Evolutionary conservation across 2,797 vertebrate genomes (phyloP).

Genomic region (Tokudaia tokunoshimensis): DNA sequence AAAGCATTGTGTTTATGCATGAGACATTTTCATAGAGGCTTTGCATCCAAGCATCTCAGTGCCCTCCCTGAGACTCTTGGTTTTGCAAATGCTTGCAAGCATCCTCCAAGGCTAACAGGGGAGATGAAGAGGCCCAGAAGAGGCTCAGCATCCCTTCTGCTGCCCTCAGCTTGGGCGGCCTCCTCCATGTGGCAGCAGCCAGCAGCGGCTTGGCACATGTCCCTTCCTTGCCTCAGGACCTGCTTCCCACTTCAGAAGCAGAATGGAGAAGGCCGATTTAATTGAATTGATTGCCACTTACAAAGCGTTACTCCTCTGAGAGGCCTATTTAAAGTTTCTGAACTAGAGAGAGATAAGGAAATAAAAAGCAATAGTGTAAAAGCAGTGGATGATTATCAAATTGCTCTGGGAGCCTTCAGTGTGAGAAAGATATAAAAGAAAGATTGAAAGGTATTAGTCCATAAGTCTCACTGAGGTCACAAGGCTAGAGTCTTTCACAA

Average conservation of each 20-base stretch:
- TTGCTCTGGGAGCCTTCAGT: constrained; percentile 66
- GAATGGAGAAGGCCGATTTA: constrained; percentile 55
- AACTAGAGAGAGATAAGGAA: constrained; percentile 75
- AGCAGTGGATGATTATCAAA: constrained; percentile 75
- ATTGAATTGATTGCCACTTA: constrained; percentile 75
- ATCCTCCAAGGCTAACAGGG: not conserved
- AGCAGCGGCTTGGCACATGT: not conserved
- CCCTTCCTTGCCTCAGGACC: constrained; percentile 33
- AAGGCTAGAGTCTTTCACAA: constrained; percentile 52
- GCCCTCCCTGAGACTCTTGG: constrained; percentile 44
- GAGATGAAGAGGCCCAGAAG: not conserved
- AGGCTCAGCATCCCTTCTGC: not conserved
- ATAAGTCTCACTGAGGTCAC: constrained; percentile 65
- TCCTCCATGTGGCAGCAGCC: not conserved
- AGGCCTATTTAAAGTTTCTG: constrained; percentile 76
- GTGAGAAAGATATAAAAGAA: constrained; percentile 73
- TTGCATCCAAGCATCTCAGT: not conserved
- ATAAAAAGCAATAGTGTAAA: constrained; percentile 75
- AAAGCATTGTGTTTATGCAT: constrained; percentile 4
- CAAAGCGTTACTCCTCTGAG: constrained; percentile 68
- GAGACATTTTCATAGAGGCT: constrained; percentile 44
- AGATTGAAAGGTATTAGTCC: constrained; percentile 72
- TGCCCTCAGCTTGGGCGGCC: not conserved
- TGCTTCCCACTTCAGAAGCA: constrained; percentile 35
- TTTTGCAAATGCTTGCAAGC: constrained; percentile 47